These are phyloP conservation scores for Leucoraja erinaceus DNA, from an alignment of 2,113 vertebrate genomes.

Conservation along the genomic window DNA sequence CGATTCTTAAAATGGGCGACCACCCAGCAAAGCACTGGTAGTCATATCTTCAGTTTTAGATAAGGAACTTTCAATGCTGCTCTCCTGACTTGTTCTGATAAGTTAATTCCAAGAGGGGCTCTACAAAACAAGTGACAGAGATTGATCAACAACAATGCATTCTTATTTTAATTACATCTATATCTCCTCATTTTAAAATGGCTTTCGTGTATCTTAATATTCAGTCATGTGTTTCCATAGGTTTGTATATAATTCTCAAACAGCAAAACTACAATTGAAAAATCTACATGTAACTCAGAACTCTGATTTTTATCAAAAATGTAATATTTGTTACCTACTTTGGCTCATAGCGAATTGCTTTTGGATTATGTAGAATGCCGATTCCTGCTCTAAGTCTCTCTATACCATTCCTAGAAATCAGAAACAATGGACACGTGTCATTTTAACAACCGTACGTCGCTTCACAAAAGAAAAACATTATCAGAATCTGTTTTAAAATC, in stretches of 20 bases:
- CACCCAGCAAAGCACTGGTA: background rate
- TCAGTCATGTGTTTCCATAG: slow-evolving; percentile 26
- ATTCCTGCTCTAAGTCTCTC: slow-evolving; percentile 73
- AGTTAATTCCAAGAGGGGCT: slow-evolving; percentile 76
- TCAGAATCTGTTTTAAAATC: background rate
- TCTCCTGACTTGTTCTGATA: slow-evolving; percentile 73
- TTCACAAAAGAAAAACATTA: background rate
- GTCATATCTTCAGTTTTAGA: slow-evolving; percentile 57
- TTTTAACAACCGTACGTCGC: background rate
- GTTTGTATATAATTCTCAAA: background rate
- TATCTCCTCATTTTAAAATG: background rate
- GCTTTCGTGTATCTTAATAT: too few relatives aligned
- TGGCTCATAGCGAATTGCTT: slow-evolving; percentile 70
- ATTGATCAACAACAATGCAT: background rate
- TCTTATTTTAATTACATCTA: background rate
- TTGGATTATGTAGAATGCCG: slow-evolving; percentile 61
- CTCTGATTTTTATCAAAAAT: background rate
- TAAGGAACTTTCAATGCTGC: slow-evolving; percentile 70
- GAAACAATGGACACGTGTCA: background rate
- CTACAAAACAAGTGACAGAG: slow-evolving; percentile 49
- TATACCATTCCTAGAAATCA: slow-evolving; percentile 78
- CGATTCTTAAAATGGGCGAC: background rate
- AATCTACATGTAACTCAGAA: background rate
- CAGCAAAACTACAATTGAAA: background rate
- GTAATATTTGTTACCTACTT: slow-evolving; percentile 58